A percentile compares a stretch with the other conserved stretches of the same genome.
phyloP scores from a whole-genome alignment of 1,140 invertebrate species.

The Drosophila ficusphila region DNA sequence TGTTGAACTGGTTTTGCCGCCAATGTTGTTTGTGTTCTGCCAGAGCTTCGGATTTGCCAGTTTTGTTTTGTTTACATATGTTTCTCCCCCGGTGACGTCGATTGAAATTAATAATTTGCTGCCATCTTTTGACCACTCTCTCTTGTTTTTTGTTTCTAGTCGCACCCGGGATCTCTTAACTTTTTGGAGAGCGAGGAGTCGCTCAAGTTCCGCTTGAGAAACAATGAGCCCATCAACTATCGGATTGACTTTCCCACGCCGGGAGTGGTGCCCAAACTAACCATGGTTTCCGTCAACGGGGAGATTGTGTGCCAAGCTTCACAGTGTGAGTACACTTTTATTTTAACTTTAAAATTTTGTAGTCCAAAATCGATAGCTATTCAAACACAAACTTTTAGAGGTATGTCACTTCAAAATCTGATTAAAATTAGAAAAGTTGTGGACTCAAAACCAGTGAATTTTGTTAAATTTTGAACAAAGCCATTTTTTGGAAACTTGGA shows the following conservation, averaged over 20 bases:
- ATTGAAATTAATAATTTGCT: not conserved
- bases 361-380: no score
- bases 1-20: slow-evolving; percentile 29
- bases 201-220: slow-evolving; percentile 33
- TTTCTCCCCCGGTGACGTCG: not conserved
- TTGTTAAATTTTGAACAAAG: no score
- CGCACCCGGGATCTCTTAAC: slow-evolving; percentile 35
- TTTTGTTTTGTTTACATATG: slow-evolving; percentile 20
- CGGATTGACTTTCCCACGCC: slow-evolving; percentile 70
- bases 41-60: slow-evolving; percentile 39
- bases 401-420: no score
- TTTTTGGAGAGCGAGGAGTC: slow-evolving; percentile 55
- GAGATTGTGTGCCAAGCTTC: slow-evolving; percentile 31
- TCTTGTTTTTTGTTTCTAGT: slow-evolving; percentile 25
- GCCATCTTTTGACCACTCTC: not conserved
- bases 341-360: no score
- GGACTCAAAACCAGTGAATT: no score
- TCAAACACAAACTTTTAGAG: no score
- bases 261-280: slow-evolving; percentile 66
- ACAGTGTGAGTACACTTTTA: slow-evolving; percentile 39
- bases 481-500: no score
- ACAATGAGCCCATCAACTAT: slow-evolving; percentile 49
- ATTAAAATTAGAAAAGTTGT: no score
- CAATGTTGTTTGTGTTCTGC: slow-evolving; percentile 8
- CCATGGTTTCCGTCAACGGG: slow-evolving; percentile 52